Percentiles rank a stretch among this genome's conserved stretches.
These are phyloP conservation scores for Portunus trituberculatus DNA, from an alignment of 1,140 invertebrate genomes.

Conservation along the genomic window DNA sequence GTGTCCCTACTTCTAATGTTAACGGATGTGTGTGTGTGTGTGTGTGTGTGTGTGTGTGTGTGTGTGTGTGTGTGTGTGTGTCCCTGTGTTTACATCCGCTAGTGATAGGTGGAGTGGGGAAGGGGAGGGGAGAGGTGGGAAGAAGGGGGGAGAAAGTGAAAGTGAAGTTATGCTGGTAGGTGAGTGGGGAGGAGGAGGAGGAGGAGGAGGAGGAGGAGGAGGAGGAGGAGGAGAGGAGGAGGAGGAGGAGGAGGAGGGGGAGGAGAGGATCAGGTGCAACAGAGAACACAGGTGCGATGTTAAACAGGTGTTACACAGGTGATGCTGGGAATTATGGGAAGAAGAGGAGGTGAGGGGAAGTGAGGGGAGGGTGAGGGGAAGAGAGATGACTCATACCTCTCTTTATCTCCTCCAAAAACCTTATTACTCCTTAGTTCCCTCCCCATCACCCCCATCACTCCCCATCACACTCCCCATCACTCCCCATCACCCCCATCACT, in stretches of 20 bases:
- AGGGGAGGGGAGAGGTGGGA: not conserved
- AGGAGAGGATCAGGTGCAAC: not conserved
- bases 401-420: not conserved
- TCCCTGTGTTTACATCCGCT: conserved; percentile 24
- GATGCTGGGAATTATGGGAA: not conserved
- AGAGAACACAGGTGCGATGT: not conserved
- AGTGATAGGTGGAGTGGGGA: not conserved
- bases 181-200: not conserved
- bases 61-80: conserved; percentile 34
- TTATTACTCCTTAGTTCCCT: not conserved
- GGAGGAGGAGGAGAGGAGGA: not conserved
- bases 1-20: too few species aligned
- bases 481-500: not conserved
- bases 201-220: not conserved
- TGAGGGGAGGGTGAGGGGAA: not conserved
- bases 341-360: too few species aligned
- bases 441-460: not conserved
- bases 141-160: not conserved
- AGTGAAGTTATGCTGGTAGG: not conserved
- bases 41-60: conserved; percentile 33
- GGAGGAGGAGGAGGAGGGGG: not conserved
- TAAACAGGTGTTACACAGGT: not conserved
- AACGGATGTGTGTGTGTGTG: conserved; percentile 2
- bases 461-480: not conserved
- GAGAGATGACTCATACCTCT: not conserved